Evolutionary conservation across 2,797 vertebrate species (phyloP), one percentile per base, ranked within the genome.

Genomic region (Peromyscus aztecus): DNA sequence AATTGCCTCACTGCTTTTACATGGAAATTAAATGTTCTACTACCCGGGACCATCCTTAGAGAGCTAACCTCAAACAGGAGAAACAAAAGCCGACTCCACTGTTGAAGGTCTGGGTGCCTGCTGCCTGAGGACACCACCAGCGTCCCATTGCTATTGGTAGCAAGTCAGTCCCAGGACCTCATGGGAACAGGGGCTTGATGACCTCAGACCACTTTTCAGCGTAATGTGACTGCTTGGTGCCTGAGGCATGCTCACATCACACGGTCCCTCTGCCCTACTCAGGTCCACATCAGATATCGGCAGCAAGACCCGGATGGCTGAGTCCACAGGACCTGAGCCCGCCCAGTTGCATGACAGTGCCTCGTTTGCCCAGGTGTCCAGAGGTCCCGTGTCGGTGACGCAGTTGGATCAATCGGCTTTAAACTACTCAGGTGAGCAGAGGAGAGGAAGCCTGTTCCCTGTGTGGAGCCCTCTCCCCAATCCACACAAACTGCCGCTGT

Each of bases 201-300:
- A 27, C 34, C 0, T 9, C 21, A 46, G 34, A n/a, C 43, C 29
- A 43, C 7, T 4, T 24, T 65, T 71, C 16, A 11, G 10, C n/a
- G 34, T 43, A 14, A 6, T 21, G 19, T 95, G 95, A 21, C 98
- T 95, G 93, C 92, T 85, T 19, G 63, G 13, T 21, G 43, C 55
- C 77, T 43, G 9, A 29, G 13, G 73, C 76, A 24, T 6, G 0
- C 92, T 97, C 63, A 96, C 10, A 1, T 96, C 55, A 97, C 10
- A 2, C 29, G 11, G 76, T 24, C 84, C 49, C 49, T 97, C 85
- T 94, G 40, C 43, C 37, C 85, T 34, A 1, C 65, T 93, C 98
- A 99, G 99, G 98, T 99, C 99, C 96, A 99, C 99, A 17, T 99
- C 99, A 71, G 99, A 99, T 98, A 99, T 99, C 94, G 99, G 99